Base-by-base conservation (phyloP, 2,888 invertebrate species). In the Ennomos fuscantarius region DNA sequence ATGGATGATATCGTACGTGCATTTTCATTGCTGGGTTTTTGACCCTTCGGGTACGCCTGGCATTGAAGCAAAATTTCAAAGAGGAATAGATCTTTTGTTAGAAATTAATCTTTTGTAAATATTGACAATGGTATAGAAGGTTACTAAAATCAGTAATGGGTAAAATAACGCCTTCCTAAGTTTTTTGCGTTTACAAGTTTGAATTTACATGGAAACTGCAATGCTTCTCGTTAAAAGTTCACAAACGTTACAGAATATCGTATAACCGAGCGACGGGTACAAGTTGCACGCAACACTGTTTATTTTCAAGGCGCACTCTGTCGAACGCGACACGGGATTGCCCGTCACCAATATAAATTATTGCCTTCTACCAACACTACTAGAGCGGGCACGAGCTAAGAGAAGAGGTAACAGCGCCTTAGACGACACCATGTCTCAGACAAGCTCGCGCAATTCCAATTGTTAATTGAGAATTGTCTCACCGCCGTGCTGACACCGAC, bases 311-410 rank as follows among this genome's bases (percentile, higher is more conserved):
- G 70, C 74, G 75, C 73, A 61, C 68, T 64, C 70, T 68, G 63
- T 62, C 58, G 57, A 66, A 75, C 65, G 74, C 82, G 81, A 88
- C 87, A 84, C 70, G 74, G 80, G 73, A 81, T 84, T 84, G 77
- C 73, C 75, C 79, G 86, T 86, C 84, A 62, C 74, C 72, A 67
- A 71, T 63, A 72, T 87, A 87, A 89, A 81, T 83, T 84, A 88
- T 86, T 68, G 73, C 78, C 72, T 63, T 67, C 49, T 9, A 37
- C 72, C 69, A 71, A 72, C 73, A 72, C 70, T 67, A 68, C 66
- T 67, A 60, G 69, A 62, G 68, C 49, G 47, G 43, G 69, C 62
- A 68, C 52, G 50, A 46, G 36, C 57, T 49, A 24, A 24, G 24
- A 24, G 6, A 24, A 48, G 45, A 60, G 48, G 60, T 65, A 62